Base-by-base conservation (phyloP, 64 coral and sea anemone genomes). In the Pocillopora verrucosa region DNA sequence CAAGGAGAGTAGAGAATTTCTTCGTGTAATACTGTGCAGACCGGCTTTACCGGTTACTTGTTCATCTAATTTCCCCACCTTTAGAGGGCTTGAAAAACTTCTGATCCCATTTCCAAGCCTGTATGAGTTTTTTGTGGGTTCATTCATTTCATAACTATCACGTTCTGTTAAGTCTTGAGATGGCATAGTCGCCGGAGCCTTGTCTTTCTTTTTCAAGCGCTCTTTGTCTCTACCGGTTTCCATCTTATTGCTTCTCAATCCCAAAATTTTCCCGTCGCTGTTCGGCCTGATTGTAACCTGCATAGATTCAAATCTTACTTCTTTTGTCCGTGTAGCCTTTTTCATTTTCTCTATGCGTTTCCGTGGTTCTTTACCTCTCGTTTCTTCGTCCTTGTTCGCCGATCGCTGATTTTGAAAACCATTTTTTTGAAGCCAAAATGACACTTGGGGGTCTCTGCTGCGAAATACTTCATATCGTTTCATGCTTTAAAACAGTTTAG, bases 391-490 rank as follows among this genome's bases (percentile, higher is more conserved):
- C 14, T 36, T 65, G 26, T 72, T 20, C 35, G 30, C 30, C 30
- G 36, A 70, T 56, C 62, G 65, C 4, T 37, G 81, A 4, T 65
- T 58, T 85, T 14, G 64, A 85, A 58, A 72, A 22, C 37, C 37
- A 58, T 26, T 72, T 5, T 68, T 72, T 37, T 73, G 82, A 17
- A 26, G 35, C 80, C 61, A 68, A 35, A 20, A 13, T 14, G 63
- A 45, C 51, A 65, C 34, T 10, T 84, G 35, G 19, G 63, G 12
- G 82, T 85, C 82, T 37, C 72, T 38, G 64, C 36, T 41, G 37
- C 37, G 61, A 85, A 85, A 85, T 22, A 85, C 22, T 56, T 70
- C 64, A 22, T 57, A 72, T 70, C 64, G n/a, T 68, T 70, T 65
- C 82, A 85, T 85, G 11, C 17, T 5, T 24, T 9, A 14, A 7